phyloP scores from a whole-genome alignment of 2,113 vertebrate species.

The Balaenoptera acutorostrata region DNA sequence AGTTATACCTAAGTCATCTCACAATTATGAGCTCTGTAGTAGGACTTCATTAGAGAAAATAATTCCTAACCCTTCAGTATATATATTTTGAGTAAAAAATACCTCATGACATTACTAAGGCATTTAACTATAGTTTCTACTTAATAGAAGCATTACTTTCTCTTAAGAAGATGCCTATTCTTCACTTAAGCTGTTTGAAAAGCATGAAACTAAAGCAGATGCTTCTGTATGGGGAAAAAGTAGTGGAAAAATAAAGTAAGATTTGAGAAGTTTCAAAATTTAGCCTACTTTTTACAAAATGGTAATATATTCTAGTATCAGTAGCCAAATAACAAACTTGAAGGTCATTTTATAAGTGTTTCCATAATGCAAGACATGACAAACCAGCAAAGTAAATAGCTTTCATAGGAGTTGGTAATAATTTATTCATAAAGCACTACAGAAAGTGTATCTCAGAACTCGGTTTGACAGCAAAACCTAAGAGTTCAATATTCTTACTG shows the following conservation, averaged over 20 bases:
- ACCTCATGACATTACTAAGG: neutral
- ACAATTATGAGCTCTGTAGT: constrained; percentile 47
- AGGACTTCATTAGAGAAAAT: constrained; percentile 51
- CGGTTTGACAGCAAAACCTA: neutral
- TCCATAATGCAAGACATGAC: neutral
- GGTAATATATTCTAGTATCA: neutral
- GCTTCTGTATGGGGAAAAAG: neutral
- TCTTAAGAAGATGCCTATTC: neutral
- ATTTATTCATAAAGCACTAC: neutral
- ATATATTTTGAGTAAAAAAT: neutral
- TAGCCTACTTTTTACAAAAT: neutral
- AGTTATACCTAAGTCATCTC: constrained; percentile 64
- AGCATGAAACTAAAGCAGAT: neutral
- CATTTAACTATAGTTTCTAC: constrained; percentile 22
- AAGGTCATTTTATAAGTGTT: constrained; percentile 28
- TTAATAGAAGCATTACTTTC: constrained; percentile 39
- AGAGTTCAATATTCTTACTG: neutral
- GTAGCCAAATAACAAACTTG: neutral
- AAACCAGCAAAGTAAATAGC: neutral
- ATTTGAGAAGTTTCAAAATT: constrained; percentile 21
- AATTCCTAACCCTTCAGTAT: constrained; percentile 24
- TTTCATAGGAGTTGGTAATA: neutral
- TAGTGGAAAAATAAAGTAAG: constrained; percentile 1
- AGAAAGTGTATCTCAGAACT: neutral
- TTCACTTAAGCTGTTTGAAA: constrained; percentile 22